These are phyloP conservation scores for Lophotis ruficrista DNA, from an alignment of 2,113 vertebrate species.

Conservation along the genomic window DNA sequence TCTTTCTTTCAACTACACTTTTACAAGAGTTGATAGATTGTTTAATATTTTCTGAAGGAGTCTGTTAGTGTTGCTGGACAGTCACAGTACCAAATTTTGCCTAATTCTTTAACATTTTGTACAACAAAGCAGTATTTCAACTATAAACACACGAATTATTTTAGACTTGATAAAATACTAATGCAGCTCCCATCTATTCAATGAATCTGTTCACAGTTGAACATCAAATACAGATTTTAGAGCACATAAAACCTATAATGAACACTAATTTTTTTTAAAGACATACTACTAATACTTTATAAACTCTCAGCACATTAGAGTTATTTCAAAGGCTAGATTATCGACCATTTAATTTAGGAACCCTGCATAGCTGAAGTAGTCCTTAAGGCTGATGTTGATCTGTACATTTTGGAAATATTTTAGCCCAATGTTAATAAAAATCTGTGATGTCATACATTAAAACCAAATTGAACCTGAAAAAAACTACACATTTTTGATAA, in stretches of 20 bases:
- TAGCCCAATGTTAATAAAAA: background rate
- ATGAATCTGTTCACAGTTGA: background rate
- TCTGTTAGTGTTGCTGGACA: background rate
- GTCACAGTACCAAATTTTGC: background rate
- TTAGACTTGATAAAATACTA: slow-evolving; percentile 11
- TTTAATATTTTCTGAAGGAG: background rate
- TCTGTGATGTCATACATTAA: background rate
- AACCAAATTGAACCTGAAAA: background rate
- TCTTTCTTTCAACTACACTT: background rate
- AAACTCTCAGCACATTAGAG: background rate
- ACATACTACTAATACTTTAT: background rate
- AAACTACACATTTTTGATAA: background rate
- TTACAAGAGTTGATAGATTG: background rate
- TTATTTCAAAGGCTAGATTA: background rate
- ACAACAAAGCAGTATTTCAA: background rate
- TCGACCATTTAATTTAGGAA: background rate
- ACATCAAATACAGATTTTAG: background rate
- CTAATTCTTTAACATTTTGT: background rate
- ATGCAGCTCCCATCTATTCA: background rate
- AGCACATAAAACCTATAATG: background rate
- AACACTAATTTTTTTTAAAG: background rate
- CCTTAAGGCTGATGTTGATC: background rate
- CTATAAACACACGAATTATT: background rate
- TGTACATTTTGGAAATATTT: background rate
- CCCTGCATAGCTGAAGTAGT: background rate